phyloP scores from a whole-genome alignment of 2,888 invertebrate genomes.

The Pterostichus madidus region DNA sequence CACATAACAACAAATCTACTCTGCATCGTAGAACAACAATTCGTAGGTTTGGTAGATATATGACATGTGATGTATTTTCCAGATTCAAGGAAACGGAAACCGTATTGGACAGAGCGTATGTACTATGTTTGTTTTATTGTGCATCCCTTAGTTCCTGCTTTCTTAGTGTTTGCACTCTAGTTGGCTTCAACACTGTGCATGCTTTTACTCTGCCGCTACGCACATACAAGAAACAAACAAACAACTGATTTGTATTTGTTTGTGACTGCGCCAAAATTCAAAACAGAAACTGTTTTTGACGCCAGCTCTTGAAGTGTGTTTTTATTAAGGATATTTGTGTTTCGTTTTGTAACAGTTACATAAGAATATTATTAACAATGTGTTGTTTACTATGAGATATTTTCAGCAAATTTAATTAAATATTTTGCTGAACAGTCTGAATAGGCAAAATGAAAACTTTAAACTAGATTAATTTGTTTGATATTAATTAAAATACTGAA shows the following conservation, averaged over 20 bases:
- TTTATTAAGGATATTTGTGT: not conserved
- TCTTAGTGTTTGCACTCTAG: slow-evolving; percentile 27
- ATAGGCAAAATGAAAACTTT: too few relatives aligned
- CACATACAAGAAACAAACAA: slow-evolving; percentile 17
- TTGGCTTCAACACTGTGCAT: slow-evolving; percentile 44
- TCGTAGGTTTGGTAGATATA: slow-evolving; percentile 60
- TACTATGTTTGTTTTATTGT: slow-evolving; percentile 78
- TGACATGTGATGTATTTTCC: slow-evolving; percentile 78
- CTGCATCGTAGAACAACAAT: slow-evolving; percentile 20
- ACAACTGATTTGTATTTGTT: not conserved
- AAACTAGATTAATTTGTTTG: not conserved
- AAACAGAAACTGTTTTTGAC: not conserved
- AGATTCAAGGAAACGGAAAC: slow-evolving; percentile 93
- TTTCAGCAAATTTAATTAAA: too few relatives aligned
- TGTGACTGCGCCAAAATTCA: not conserved
- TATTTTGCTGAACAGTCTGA: too few relatives aligned
- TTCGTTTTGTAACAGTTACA: not conserved
- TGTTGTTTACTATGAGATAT: too few relatives aligned
- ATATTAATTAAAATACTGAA: not conserved
- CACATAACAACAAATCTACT: slow-evolving; percentile 30
- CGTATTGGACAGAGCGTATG: slow-evolving; percentile 91
- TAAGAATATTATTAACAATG: too few relatives aligned
- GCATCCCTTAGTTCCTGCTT: slow-evolving; percentile 23
- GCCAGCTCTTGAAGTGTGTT: not conserved
- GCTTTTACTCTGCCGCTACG: slow-evolving; percentile 14